A percentile compares a stretch with the other conserved stretches of the same genome.
These are phyloP conservation scores for Myiothlypis chrysogaster DNA, from an alignment of 2,797 vertebrate genomes.

Conservation along the genomic window DNA sequence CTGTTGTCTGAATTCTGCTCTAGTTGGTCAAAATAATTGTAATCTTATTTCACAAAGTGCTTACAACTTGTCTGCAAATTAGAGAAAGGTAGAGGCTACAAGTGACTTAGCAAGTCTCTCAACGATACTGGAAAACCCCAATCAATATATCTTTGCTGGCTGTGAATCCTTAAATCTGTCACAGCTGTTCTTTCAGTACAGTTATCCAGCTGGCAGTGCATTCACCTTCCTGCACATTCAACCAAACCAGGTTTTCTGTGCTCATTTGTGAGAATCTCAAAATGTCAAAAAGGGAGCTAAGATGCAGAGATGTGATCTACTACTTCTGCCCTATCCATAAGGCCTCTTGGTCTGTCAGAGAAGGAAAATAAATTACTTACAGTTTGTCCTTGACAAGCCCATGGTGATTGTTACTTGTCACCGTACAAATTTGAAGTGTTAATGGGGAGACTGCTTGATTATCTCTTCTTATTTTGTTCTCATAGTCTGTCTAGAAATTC, in stretches of 20 bases:
- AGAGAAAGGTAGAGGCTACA: neutral
- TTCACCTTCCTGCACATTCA: neutral
- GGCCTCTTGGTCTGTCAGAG: neutral
- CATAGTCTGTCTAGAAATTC: neutral
- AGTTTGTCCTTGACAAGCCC: neutral
- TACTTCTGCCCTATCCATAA: neutral
- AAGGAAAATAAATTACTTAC: neutral
- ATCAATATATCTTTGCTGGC: neutral
- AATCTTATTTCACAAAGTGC: neutral
- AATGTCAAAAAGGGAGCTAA: neutral
- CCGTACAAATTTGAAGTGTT: neutral
- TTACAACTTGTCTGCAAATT: neutral
- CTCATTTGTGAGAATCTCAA: neutral
- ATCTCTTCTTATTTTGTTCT: neutral
- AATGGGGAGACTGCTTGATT: neutral
- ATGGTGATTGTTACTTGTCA: neutral
- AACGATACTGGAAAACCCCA: neutral
- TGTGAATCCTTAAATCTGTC: neutral
- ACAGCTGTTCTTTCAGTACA: neutral
- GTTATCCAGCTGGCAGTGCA: neutral
- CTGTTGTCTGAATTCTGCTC: neutral
- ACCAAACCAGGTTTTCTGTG: neutral
- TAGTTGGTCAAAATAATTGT: neutral
- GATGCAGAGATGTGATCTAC: neutral
- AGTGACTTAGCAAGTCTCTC: neutral